phyloP scores from a whole-genome alignment of 53 echinoderm and acorn worm species.

The Stichopus horrens region DNA sequence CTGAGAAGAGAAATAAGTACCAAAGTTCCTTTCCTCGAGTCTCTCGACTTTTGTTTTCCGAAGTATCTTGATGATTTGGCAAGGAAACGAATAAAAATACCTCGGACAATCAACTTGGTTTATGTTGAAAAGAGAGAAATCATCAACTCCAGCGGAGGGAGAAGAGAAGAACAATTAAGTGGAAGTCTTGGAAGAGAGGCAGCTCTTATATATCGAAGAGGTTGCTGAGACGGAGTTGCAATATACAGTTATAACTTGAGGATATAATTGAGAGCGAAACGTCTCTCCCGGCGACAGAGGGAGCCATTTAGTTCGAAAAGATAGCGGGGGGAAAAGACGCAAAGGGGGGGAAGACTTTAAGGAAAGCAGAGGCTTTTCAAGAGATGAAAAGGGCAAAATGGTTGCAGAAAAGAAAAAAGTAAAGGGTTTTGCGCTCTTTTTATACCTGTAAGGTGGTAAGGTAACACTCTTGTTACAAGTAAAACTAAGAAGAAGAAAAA shows the following conservation, averaged over 20 bases:
- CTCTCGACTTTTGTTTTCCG: too few species aligned
- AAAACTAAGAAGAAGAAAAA: neutral
- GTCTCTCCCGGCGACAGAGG: slow-evolving; percentile 8
- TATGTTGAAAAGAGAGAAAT: too few species aligned
- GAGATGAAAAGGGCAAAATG: neutral
- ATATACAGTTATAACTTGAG: too few species aligned
- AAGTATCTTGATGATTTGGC: too few species aligned
- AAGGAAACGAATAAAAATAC: too few species aligned
- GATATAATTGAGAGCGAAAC: neutral
- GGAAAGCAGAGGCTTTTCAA: neutral
- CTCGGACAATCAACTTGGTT: too few species aligned
- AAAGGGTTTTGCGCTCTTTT: neutral
- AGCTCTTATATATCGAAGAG: neutral
- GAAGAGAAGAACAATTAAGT: neutral
- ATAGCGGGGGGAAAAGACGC: neutral
- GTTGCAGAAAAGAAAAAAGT: neutral
- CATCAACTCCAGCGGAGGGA: neutral
- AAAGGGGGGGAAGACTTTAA: neutral
- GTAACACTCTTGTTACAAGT: neutral
- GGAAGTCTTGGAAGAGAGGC: neutral
- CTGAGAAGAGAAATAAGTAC: too few species aligned
- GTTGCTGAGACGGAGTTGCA: neutral
- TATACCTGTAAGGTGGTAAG: neutral
- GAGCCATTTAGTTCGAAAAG: neutral
- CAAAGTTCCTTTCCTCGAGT: too few species aligned